Conservation (phyloP, 2,888 invertebrate genomes). For the Prosopocoilus inquinatus region DNA sequence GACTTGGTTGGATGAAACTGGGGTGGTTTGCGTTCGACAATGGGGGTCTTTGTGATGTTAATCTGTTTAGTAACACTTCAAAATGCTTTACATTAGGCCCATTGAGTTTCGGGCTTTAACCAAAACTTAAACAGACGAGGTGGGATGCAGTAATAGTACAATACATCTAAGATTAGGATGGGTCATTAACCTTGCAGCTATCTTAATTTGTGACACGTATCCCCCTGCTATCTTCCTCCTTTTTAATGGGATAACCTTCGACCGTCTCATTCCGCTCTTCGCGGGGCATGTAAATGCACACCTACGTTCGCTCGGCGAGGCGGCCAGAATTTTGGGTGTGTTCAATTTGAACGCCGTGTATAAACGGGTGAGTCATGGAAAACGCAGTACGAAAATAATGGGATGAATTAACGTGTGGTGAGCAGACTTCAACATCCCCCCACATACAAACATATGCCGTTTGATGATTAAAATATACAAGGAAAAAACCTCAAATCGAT, state of each 20-base stretch:
- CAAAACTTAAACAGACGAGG: constrained; percentile 18
- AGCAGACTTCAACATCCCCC: not conserved
- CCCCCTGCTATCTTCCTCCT: not conserved
- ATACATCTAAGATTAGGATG: constrained; percentile 40
- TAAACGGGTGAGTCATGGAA: constrained; percentile 14
- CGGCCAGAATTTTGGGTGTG: constrained; percentile 29
- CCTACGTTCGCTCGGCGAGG: constrained; percentile 17
- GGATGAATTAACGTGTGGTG: constrained; percentile 21
- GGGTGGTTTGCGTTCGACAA: constrained; percentile 19
- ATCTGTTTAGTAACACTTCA: constrained; percentile 26
- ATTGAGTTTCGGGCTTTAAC: constrained; percentile 25
- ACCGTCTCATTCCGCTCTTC: constrained; percentile 7
- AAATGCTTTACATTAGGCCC: constrained; percentile 24
- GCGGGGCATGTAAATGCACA: constrained; percentile 22
- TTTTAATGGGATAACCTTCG: not conserved
- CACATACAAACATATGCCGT: constrained; percentile 3
- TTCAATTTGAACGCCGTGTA: constrained; percentile 16
- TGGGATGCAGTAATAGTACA: constrained; percentile 29
- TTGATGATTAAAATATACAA: not conserved
- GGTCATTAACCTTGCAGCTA: constrained; percentile 35
- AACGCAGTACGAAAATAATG: constrained; percentile 20
- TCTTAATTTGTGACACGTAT: constrained; percentile 17
- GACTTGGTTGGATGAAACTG: constrained; percentile 9
- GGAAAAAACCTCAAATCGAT: no score
- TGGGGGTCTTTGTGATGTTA: constrained; percentile 22